A percentile compares a stretch with the other conserved stretches of the same genome.
Conservation (phyloP, 2,113 vertebrate species). For the Thomomys bottae region DNA sequence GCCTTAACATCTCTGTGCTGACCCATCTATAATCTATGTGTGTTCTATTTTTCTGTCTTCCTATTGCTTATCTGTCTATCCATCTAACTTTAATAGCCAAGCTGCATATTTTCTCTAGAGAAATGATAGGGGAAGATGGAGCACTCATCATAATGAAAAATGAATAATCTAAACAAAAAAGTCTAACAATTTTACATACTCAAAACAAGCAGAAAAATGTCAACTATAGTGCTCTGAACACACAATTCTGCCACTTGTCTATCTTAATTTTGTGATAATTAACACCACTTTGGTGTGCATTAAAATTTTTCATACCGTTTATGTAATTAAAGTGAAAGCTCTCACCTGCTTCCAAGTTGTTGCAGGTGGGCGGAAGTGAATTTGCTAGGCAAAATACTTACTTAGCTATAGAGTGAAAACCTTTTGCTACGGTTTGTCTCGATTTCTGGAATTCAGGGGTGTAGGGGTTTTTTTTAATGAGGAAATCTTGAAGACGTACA, state of each 20-base stretch:
- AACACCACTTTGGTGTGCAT: slow-evolving; percentile 4
- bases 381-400: slow-evolving; percentile 26
- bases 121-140: not conserved
- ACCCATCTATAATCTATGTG: too few species aligned
- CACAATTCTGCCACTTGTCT: not conserved
- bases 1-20: too few species aligned
- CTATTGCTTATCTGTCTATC: not conserved
- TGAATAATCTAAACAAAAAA: not conserved
- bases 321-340: slow-evolving; percentile 51
- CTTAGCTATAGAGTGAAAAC: not conserved
- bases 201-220: not conserved
- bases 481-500: not conserved
- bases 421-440: not conserved
- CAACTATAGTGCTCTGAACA: not conserved
- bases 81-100: not conserved
- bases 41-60: too few species aligned
- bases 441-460: not conserved
- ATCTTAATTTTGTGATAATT: slow-evolving; percentile 27
- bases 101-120: not conserved
- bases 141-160: too few species aligned
- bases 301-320: not conserved
- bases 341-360: slow-evolving; percentile 24
- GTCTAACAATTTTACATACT: not conserved
- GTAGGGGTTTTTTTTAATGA: not conserved
- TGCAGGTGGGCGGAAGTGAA: not conserved